Evolutionary conservation across 2,888 invertebrate species (phyloP), one percentile per base, ranked within the genome.

Genomic region (Stictocephala bisonia): DNA sequence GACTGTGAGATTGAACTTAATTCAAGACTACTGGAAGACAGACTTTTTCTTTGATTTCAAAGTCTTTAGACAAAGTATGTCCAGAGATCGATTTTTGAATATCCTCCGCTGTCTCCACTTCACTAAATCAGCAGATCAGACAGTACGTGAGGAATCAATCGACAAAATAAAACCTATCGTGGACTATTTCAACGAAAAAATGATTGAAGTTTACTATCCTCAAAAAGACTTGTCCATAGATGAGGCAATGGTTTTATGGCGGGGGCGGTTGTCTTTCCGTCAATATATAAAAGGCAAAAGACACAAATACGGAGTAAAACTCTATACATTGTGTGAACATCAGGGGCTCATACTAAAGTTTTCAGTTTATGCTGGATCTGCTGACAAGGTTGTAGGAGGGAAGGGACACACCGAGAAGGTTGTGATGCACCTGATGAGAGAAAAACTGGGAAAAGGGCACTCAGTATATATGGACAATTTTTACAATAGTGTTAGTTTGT

Each of bases 1-100:
- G 2, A 74, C 70, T 11, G 60, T 74, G 1, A 18, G 71, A 26
- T 51, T 74, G 66, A 71, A 72, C 58, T 40, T 66, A 24, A 18
- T 74, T 0, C 67, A 67, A 1, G 74, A 74, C 31, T 74, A 74
- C 26, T 74, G 74, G 74, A 71, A 66, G 6, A 31, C 40, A 4
- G 44, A 74, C 11, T 18, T 11, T 9, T 22, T 72, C 11, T 71
- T 74, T 29, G 71, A 71, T 48, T 22, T 74, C 6, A 71, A 51
- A 40, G 24, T 71, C 3, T 71, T 74, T 26, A 35, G 71, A 1
- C 3, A 18, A 18, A 53, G 29, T 26, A 71, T 74, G 74, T 20
- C 67, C 11, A 35, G 50, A 9, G 41, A 72, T 20, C 50, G 74
- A n/a, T 74, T 74, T 56, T 3, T 74, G 18, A 51, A 56, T n/a